Percentiles rank a stretch among this genome's conserved stretches.
These are phyloP conservation scores for Eulemur macaco DNA, from an alignment of 2,113 vertebrate genomes.

Conservation along the genomic window DNA sequence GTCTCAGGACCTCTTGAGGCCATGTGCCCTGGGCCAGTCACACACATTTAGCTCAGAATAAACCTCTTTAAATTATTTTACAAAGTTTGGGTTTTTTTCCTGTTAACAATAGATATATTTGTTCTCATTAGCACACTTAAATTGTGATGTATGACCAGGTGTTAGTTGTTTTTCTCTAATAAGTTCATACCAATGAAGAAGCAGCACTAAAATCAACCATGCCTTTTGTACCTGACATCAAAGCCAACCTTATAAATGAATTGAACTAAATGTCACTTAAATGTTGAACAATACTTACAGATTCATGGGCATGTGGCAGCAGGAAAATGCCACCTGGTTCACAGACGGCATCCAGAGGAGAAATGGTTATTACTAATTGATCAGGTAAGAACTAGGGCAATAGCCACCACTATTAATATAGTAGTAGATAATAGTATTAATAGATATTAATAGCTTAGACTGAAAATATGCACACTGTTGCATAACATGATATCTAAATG, in stretches of 20 bases:
- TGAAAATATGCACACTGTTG: neutral
- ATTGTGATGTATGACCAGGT: neutral
- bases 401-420: neutral
- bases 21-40: too few species aligned
- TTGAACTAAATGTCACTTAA: neutral
- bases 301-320: neutral
- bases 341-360: neutral
- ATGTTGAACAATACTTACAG: neutral
- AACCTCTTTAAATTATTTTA: too few species aligned
- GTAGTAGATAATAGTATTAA: neutral
- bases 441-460: neutral
- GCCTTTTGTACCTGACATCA: neutral
- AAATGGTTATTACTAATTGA: neutral
- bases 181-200: neutral
- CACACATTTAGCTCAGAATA: too few species aligned
- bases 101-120: neutral
- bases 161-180: neutral
- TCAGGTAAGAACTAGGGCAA: neutral
- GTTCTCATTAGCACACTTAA: neutral
- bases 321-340: neutral
- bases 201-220: neutral
- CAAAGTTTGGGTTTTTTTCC: too few species aligned
- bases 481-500: neutral
- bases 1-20: too few species aligned
- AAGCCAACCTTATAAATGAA: neutral